phyloP scores from a whole-genome alignment of 2,888 invertebrate species.

The Macaria notata region DNA sequence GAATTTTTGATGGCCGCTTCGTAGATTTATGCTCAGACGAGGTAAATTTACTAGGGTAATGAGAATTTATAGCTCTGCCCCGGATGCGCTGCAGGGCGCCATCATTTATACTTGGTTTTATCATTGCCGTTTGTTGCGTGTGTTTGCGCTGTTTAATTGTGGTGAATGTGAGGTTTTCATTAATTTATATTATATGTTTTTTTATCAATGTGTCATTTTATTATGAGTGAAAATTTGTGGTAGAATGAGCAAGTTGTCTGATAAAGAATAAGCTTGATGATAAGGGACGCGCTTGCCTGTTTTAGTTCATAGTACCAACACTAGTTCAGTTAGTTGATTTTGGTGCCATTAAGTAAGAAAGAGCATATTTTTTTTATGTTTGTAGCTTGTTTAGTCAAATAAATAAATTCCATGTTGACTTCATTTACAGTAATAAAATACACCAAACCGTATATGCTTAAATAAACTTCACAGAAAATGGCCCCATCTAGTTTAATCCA shows the following conservation, averaged over 20 bases:
- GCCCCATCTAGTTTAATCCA: too few relatives aligned
- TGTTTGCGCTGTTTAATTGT: neutral
- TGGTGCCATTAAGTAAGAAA: too few relatives aligned
- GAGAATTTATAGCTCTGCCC: slow-evolving; percentile 26
- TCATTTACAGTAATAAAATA: neutral
- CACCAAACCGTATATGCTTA: too few relatives aligned
- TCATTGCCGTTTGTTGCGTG: slow-evolving; percentile 10
- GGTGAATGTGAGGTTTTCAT: slow-evolving; percentile 3
- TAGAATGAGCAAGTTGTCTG: too few relatives aligned
- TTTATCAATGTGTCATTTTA: neutral
- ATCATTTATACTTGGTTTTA: slow-evolving; percentile 15
- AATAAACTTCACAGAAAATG: too few relatives aligned
- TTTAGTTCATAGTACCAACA: too few relatives aligned
- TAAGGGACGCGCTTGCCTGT: too few relatives aligned
- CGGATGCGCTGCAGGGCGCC: slow-evolving; percentile 9
- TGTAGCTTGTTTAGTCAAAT: neutral
- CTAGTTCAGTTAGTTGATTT: too few relatives aligned
- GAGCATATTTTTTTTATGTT: too few relatives aligned
- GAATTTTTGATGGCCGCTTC: slow-evolving; percentile 32
- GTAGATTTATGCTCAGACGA: slow-evolving; percentile 28
- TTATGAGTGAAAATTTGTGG: neutral
- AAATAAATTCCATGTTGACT: neutral
- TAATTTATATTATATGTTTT: neutral
- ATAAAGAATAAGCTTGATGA: too few relatives aligned
- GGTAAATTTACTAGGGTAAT: slow-evolving; percentile 32